Conservation (phyloP, 2,888 invertebrate genomes). For the Pheosia tremula region DNA sequence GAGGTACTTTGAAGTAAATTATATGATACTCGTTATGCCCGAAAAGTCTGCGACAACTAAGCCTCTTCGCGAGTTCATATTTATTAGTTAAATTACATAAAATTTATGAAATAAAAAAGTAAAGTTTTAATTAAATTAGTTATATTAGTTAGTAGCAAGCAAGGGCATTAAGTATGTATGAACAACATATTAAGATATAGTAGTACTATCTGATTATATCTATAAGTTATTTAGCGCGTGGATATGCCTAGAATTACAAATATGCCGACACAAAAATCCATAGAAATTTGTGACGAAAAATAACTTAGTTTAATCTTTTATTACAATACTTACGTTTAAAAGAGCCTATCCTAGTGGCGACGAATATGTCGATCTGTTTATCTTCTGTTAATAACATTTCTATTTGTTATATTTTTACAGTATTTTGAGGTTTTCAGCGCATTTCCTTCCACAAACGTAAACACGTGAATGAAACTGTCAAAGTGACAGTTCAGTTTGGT, state of each 20-base stretch:
- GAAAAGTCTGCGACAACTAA: no score
- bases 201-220: background rate
- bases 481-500: background rate
- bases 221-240: background rate
- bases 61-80: no score
- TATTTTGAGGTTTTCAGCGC: conserved; percentile 2
- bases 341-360: conserved; percentile 81
- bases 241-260: background rate
- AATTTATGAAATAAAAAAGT: no score
- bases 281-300: background rate
- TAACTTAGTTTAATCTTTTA: background rate
- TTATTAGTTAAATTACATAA: no score
- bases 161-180: no score
- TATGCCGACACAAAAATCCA: background rate
- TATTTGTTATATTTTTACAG: conserved; percentile 12
- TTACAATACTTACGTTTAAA: conserved; percentile 79
- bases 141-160: no score
- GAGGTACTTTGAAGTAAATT: no score
- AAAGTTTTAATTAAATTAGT: no score
- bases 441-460: conserved; percentile 2
- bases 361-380: conserved; percentile 78
- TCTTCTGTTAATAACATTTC: conserved; percentile 56
- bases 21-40: no score
- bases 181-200: no score
- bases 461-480: conserved; percentile 19